A percentile compares a stretch with the other conserved stretches of the same genome.
phyloP scores from a whole-genome alignment of 2,797 vertebrate species.

The Oreochromis grahami region DNA sequence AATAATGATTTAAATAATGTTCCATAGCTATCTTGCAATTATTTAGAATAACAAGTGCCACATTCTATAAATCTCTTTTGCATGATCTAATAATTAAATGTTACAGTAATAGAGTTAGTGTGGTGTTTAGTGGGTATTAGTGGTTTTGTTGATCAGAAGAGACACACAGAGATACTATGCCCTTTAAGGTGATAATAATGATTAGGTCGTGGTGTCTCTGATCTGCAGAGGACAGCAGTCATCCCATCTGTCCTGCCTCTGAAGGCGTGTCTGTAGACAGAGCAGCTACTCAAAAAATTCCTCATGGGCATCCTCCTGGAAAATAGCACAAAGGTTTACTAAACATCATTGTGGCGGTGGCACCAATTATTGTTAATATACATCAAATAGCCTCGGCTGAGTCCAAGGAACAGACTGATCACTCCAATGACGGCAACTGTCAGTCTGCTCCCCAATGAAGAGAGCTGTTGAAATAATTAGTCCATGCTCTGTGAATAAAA shows the following conservation, averaged over 20 bases:
- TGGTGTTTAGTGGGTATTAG: conserved; percentile 5
- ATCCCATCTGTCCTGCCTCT: conserved; percentile 83
- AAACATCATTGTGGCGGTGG: conserved; percentile 77
- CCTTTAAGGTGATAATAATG: conserved; percentile 69
- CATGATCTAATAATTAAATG: not conserved
- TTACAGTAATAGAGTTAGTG: not conserved
- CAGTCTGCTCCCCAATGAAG: conserved; percentile 71
- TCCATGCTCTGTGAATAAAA: conserved; percentile 73
- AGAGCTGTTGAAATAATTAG: conserved; percentile 81
- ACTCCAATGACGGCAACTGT: conserved; percentile 83
- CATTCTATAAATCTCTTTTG: not conserved
- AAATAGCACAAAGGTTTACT: conserved; percentile 81
- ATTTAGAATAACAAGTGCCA: not conserved
- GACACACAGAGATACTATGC: conserved; percentile 63
- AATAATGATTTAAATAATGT: not conserved
- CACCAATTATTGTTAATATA: conserved; percentile 86
- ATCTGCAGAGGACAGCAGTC: conserved; percentile 82
- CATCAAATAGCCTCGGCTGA: conserved; percentile 65
- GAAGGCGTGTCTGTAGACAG: conserved; percentile 80
- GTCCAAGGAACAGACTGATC: conserved; percentile 75
- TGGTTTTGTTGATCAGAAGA: conserved; percentile 61
- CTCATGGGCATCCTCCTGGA: conserved; percentile 90
- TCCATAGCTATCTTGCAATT: not conserved
- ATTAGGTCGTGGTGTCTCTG: conserved; percentile 81
- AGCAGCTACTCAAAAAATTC: conserved; percentile 88